Evolutionary conservation across 2,113 vertebrate species (phyloP).

Genomic region (Labeo rohita): DNA sequence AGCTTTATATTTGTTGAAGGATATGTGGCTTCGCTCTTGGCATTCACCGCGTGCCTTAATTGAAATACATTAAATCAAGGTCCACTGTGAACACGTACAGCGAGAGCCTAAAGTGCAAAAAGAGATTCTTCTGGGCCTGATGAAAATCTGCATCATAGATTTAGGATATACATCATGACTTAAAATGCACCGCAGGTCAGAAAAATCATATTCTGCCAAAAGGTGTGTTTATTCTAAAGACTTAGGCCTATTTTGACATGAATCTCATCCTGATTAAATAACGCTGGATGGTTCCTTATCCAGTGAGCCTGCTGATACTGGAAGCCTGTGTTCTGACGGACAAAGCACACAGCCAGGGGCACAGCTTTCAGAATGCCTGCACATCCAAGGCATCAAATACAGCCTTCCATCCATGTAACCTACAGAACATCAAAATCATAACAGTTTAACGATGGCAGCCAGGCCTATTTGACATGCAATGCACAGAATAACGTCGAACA

Average conservation of each 20-base stretch:
- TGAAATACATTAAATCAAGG: constrained; percentile 96
- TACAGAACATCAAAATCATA: constrained; percentile 22
- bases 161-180: neutral
- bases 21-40: constrained; percentile 82
- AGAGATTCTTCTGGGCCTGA: neutral
- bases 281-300: neutral
- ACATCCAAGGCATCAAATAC: neutral
- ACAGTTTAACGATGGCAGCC: constrained; percentile 9
- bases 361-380: constrained; percentile 9
- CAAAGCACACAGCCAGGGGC: neutral
- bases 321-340: neutral
- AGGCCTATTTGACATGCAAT: constrained; percentile 5
- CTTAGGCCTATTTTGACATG: neutral
- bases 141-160: neutral
- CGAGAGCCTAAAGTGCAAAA: constrained; percentile 22
- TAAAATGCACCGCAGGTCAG: neutral
- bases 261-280: constrained; percentile 7
- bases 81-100: constrained; percentile 94
- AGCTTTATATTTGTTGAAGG: constrained; percentile 4
- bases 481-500: neutral
- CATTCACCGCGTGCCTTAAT: constrained; percentile 98
- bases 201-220: neutral
- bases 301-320: neutral
- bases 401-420: neutral
- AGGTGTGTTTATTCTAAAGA: neutral